These are phyloP conservation scores for Clytia hemisphaerica DNA, from an alignment of 30 jellyfish, hydroid and myxozoan species.

Conservation along the genomic window DNA sequence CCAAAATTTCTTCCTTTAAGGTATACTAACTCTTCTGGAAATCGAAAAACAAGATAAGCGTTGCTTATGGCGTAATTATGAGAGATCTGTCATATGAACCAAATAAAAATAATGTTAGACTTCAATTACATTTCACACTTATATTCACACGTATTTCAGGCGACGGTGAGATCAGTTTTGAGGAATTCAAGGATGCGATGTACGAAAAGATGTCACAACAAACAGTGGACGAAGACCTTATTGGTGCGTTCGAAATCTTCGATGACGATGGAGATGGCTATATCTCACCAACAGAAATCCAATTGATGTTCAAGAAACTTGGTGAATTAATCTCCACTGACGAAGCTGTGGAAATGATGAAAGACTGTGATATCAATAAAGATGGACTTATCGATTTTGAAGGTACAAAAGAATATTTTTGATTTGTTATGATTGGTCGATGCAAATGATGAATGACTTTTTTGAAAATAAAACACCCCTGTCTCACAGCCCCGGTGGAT, in stretches of 20 bases:
- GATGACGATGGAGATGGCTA: conserved; percentile 68
- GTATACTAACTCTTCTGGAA: too few relatives aligned
- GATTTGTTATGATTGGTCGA: too few relatives aligned
- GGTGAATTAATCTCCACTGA: conserved; percentile 57
- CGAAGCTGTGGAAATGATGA: conserved; percentile 60
- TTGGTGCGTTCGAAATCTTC: conserved; percentile 62
- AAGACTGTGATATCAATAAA: conserved; percentile 32
- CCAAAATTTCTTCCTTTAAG: too few relatives aligned
- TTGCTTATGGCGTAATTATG: too few relatives aligned
- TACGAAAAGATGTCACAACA: conserved; percentile 59
- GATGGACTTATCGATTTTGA: conserved; percentile 78
- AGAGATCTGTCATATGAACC: too few relatives aligned
- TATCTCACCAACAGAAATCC: conserved; percentile 53
- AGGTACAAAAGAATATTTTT: conserved; percentile 38
- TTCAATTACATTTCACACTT: too few relatives aligned
- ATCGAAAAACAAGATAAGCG: too few relatives aligned
- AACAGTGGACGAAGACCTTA: conserved; percentile 60
- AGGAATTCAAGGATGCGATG: conserved; percentile 63
- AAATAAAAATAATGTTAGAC: too few relatives aligned
- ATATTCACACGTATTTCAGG: conserved; percentile 50
- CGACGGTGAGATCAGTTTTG: conserved; percentile 79
- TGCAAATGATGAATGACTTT: too few relatives aligned
- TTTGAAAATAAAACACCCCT: too few relatives aligned
- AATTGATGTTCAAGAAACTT: conserved; percentile 22
- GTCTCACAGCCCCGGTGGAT: too few relatives aligned